Evolutionary conservation across 2,797 vertebrate species (phyloP).

Genomic region (Platalea minor): DNA sequence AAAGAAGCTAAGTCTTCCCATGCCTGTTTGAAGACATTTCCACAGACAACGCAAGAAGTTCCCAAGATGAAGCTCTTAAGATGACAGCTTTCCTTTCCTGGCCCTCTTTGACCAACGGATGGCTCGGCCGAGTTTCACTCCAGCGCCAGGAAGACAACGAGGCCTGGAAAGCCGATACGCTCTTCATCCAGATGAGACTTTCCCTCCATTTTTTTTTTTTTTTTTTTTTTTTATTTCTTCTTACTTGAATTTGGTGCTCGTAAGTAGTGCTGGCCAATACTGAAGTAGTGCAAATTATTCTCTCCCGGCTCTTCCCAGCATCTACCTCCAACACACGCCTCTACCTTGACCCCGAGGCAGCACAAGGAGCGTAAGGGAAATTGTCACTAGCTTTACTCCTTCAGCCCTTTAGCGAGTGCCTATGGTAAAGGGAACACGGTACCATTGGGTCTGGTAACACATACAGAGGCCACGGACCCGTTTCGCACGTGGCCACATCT

Average conservation of each 20-base stretch:
- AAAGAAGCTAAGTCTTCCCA: conserved; percentile 80
- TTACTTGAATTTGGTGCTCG: conserved; percentile 42
- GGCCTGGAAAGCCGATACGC: background rate
- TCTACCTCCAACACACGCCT: background rate
- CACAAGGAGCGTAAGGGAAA: background rate
- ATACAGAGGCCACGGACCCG: background rate
- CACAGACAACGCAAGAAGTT: background rate
- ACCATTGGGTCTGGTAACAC: fast-evolving
- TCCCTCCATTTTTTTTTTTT: background rate
- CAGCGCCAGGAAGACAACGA: background rate
- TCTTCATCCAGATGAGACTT: background rate
- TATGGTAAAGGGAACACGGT: fast-evolving
- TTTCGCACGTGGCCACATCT: background rate
- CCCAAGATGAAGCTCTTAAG: background rate
- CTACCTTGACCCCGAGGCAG: background rate
- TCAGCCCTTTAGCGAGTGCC: background rate
- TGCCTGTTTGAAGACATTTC: conserved; percentile 74
- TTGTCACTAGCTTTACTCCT: background rate
- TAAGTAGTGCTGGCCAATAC: background rate
- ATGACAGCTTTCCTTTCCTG: background rate
- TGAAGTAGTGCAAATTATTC: background rate
- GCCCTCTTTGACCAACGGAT: background rate
- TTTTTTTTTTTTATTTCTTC: background rate
- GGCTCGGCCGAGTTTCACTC: background rate
- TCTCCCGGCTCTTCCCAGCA: background rate